These are phyloP conservation scores for Drosophila incognita DNA, from an alignment of 2,888 invertebrate genomes.

Conservation along the genomic window DNA sequence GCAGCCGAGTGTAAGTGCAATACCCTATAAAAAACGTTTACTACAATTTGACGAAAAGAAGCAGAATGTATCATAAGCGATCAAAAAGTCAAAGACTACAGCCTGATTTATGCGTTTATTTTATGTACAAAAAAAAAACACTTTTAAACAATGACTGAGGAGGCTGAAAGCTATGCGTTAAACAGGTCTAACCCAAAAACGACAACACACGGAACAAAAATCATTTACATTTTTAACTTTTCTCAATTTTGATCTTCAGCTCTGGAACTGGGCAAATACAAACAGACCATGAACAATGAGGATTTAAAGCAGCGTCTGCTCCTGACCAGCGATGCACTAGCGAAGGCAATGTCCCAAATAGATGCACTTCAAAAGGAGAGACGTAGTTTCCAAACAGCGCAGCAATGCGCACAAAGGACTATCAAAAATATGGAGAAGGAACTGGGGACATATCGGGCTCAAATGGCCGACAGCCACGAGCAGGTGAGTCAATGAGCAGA, in stretches of 20 bases:
- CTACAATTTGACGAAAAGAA: not conserved
- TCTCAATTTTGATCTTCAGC: not conserved
- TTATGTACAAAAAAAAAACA: too few species aligned
- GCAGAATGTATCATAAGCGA: not conserved
- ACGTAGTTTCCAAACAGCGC: slow-evolving; percentile 88
- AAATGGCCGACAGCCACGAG: slow-evolving; percentile 62
- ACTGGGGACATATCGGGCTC: slow-evolving; percentile 86
- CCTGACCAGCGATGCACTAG: slow-evolving; percentile 79
- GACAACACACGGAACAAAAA: not conserved
- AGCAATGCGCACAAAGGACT: slow-evolving; percentile 89
- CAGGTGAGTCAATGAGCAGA: slow-evolving; percentile 47
- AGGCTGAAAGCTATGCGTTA: slow-evolving; percentile 1
- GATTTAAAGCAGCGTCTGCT: slow-evolving; percentile 62
- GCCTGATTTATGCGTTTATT: not conserved
- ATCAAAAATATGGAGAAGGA: slow-evolving; percentile 89
- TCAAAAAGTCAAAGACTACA: not conserved
- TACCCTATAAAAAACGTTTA: not conserved
- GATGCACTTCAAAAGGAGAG: slow-evolving; percentile 87
- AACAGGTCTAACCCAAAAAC: slow-evolving; percentile 32
- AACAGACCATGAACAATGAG: slow-evolving; percentile 41
- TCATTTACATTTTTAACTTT: not conserved
- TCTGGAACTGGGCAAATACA: slow-evolving; percentile 65
- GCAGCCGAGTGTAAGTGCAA: slow-evolving; percentile 33
- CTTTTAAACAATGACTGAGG: too few species aligned
- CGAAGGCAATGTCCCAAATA: slow-evolving; percentile 84